These are phyloP conservation scores for Phragmatobia fuliginosa DNA, from an alignment of 2,888 invertebrate species.

Conservation along the genomic window DNA sequence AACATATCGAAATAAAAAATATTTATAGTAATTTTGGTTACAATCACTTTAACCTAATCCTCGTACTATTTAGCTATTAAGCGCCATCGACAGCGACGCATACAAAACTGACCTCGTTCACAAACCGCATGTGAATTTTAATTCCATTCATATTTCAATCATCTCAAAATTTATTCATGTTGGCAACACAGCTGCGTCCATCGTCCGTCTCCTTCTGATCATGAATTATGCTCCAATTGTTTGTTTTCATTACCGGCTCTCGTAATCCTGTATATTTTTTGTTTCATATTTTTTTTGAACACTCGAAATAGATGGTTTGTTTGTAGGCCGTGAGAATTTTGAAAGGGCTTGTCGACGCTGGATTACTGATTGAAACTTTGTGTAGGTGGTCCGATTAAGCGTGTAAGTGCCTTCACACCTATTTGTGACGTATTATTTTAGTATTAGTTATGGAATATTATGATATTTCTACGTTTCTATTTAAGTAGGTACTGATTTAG, in stretches of 20 bases:
- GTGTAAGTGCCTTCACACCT: slow-evolving; percentile 16
- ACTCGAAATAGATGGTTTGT: slow-evolving; percentile 74
- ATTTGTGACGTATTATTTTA: not conserved
- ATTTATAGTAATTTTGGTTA: not conserved
- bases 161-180: slow-evolving; percentile 38
- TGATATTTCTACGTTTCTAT: too few species aligned
- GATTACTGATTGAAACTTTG: slow-evolving; percentile 55
- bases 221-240: slow-evolving; percentile 70
- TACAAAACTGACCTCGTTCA: slow-evolving; percentile 18
- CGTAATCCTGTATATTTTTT: slow-evolving; percentile 72
- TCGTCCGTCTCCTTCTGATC: slow-evolving; percentile 48
- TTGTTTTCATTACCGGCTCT: slow-evolving; percentile 75
- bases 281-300: slow-evolving; percentile 66
- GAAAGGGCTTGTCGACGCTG: slow-evolving; percentile 69
- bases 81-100: slow-evolving; percentile 6
- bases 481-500: not conserved
- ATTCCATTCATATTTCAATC: slow-evolving; percentile 47
- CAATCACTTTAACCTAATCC: not conserved
- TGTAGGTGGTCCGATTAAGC: slow-evolving; percentile 55
- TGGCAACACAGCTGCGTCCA: slow-evolving; percentile 48
- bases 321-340: slow-evolving; percentile 77
- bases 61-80: slow-evolving; percentile 7
- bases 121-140: slow-evolving; percentile 41
- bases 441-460: not conserved
- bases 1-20: too few species aligned